These are phyloP conservation scores for Zapus hudsonius DNA, from an alignment of 2,113 vertebrate genomes.

Conservation along the genomic window DNA sequence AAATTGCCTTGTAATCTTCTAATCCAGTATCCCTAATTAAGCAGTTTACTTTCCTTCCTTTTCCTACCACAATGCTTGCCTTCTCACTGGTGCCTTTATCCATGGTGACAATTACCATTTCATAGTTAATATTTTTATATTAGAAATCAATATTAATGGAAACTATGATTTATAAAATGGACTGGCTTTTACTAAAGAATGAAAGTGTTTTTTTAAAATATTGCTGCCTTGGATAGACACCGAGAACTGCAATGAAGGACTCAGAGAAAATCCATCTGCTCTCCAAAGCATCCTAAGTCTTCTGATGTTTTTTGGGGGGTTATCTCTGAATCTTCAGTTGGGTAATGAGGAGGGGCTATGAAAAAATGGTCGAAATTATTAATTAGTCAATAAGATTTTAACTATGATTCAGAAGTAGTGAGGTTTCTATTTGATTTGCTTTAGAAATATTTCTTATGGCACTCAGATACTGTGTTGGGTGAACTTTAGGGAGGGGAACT, in stretches of 20 bases:
- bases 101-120: constrained; percentile 12
- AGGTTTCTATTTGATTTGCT: constrained; percentile 33
- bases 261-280: neutral
- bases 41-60: neutral
- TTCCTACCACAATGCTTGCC: constrained; percentile 56
- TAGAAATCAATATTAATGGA: constrained; percentile 59
- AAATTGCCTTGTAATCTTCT: neutral
- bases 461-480: constrained; percentile 30
- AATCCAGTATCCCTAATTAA: constrained; percentile 7
- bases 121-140: constrained; percentile 33
- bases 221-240: neutral
- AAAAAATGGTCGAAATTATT: neutral
- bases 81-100: neutral
- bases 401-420: neutral
- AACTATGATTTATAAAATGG: constrained; percentile 5
- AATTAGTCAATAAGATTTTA: neutral
- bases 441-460: neutral
- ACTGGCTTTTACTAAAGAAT: neutral
- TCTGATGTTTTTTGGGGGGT: neutral
- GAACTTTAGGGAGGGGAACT: neutral
- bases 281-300: neutral
- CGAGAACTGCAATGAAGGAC: neutral
- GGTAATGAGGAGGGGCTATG: neutral
- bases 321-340: neutral
- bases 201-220: neutral